A percentile compares a stretch with the other conserved stretches of the same genome.
Conservation (phyloP, 2,797 vertebrate species). For the Holocentrus rufus region DNA sequence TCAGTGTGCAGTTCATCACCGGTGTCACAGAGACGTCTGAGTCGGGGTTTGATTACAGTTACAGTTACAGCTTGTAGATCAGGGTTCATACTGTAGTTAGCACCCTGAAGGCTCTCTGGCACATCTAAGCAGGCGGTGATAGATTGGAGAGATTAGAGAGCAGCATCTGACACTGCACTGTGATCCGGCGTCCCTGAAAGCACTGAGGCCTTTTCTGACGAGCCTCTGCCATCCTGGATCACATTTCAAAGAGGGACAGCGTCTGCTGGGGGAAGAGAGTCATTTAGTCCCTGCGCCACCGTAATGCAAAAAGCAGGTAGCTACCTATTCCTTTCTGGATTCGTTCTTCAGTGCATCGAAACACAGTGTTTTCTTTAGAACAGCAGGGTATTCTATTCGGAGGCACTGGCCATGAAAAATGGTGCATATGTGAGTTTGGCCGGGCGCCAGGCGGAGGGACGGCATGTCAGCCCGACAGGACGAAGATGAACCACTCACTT, state of each 20-base stretch:
- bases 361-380: conserved; percentile 89
- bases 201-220: conserved; percentile 20
- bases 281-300: conserved; percentile 78
- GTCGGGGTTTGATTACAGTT: conserved; percentile 6
- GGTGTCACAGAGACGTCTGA: no score
- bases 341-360: conserved; percentile 86
- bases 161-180: conserved; percentile 41
- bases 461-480: conserved; percentile 9
- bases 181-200: conserved; percentile 38
- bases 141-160: conserved; percentile 55
- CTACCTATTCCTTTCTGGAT: conserved; percentile 69
- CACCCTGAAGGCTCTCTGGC: conserved; percentile 31
- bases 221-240: conserved; percentile 80
- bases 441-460: conserved; percentile 76
- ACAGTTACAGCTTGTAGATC: neutral
- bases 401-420: conserved; percentile 88
- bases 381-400: conserved; percentile 90
- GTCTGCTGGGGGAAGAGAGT: conserved; percentile 79
- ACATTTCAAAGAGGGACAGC: conserved; percentile 81
- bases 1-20: no score
- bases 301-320: conserved; percentile 92
- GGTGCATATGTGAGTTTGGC: conserved; percentile 86
- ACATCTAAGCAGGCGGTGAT: conserved; percentile 59
- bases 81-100: neutral
- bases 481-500: conserved; percentile 31